phyloP scores from a whole-genome alignment of 1,140 invertebrate genomes.

The Pachypsylla venusta region DNA sequence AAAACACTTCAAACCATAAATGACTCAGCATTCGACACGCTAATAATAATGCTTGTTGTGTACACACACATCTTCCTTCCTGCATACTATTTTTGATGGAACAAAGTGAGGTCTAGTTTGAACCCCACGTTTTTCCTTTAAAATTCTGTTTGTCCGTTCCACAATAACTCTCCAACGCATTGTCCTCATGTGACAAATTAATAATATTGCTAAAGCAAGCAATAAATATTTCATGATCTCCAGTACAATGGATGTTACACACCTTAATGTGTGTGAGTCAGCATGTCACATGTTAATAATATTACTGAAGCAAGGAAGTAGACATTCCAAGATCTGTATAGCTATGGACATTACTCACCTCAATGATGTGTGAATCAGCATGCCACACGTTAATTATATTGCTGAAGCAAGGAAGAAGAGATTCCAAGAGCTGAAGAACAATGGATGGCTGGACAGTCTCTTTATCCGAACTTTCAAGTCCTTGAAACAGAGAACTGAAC shows the following conservation, averaged over 20 bases:
- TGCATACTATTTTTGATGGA: too few species aligned
- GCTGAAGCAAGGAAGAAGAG: constrained; percentile 41
- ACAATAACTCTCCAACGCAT: too few species aligned
- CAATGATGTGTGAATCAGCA: constrained; percentile 38
- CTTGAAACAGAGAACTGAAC: constrained; percentile 49
- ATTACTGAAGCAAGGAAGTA: constrained; percentile 25
- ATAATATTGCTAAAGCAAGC: too few species aligned
- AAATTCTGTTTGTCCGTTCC: too few species aligned
- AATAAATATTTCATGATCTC: not conserved
- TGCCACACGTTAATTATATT: constrained; percentile 39
- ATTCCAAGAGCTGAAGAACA: constrained; percentile 39
- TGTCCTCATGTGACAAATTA: too few species aligned
- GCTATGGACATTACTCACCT: constrained; percentile 31
- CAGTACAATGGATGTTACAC: constrained; percentile 16
- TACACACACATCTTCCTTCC: too few species aligned
- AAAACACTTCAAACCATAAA: too few species aligned
- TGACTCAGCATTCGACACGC: too few species aligned
- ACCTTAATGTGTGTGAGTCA: constrained; percentile 41
- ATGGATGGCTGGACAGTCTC: constrained; percentile 32
- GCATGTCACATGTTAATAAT: too few species aligned
- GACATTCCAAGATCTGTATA: not conserved
- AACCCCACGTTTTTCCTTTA: too few species aligned
- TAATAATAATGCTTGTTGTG: too few species aligned
- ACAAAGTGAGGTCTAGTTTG: too few species aligned
- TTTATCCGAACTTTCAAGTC: constrained; percentile 35